These are phyloP conservation scores for Drosophila santomea DNA, from an alignment of 1,140 invertebrate species.

Conservation along the genomic window DNA sequence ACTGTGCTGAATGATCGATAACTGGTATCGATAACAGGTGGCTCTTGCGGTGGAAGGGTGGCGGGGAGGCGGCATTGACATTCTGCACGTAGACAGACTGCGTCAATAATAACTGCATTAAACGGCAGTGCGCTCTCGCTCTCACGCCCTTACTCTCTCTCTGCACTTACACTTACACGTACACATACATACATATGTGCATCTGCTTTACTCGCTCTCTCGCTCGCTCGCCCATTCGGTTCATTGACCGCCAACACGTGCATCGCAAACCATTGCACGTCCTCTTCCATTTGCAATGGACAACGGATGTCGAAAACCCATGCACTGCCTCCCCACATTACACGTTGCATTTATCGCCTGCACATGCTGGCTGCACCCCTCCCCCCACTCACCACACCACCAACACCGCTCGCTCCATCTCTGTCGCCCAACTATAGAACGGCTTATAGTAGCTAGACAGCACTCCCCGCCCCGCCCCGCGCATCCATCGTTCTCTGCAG, in stretches of 20 bases:
- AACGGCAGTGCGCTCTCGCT: conserved; percentile 25
- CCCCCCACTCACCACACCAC: background rate
- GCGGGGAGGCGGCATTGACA: conserved; percentile 12
- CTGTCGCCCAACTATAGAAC: conserved; percentile 52
- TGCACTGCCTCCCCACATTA: conserved; percentile 55
- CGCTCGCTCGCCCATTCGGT: conserved; percentile 35
- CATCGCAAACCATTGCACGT: conserved; percentile 70
- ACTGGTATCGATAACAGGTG: conserved; percentile 1
- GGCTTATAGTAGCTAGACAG: conserved; percentile 52
- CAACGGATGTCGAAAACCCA: conserved; percentile 60
- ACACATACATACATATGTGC: too few species aligned
- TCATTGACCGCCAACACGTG: conserved; percentile 79
- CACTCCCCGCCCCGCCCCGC: background rate
- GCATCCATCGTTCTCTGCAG: background rate
- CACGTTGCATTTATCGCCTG: conserved; percentile 80
- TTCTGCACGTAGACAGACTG: conserved; percentile 65
- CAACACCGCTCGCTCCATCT: conserved; percentile 8
- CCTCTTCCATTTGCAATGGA: conserved; percentile 52
- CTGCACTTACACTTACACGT: conserved; percentile 8
- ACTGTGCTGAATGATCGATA: conserved; percentile 2
- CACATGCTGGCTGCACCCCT: conserved; percentile 50
- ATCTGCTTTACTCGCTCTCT: conserved; percentile 9
- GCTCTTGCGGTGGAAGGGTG: too few species aligned
- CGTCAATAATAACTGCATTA: conserved; percentile 81
- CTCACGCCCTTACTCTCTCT: background rate